A percentile compares a stretch with the other conserved stretches of the same genome.
Conservation (phyloP, 23 tunicate genomes). For the Ascidia mentula region DNA sequence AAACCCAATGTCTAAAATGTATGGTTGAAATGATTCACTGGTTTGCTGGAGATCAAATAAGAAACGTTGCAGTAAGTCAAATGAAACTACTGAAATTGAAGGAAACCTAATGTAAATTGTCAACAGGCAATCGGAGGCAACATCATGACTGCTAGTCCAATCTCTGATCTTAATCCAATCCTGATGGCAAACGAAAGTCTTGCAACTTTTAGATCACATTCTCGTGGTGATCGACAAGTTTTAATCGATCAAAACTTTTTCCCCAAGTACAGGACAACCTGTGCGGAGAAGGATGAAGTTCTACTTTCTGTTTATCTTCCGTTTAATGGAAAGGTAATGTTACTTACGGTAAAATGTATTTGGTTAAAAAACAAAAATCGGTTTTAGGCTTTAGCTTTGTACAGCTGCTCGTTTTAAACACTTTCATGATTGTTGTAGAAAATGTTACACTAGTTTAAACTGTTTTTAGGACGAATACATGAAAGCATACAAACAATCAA, state of each 20-base stretch:
- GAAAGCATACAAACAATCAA: slow-evolving; percentile 80
- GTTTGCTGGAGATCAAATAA: slow-evolving; percentile 95
- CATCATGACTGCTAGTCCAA: slow-evolving; percentile 95
- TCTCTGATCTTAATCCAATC: slow-evolving; percentile 95
- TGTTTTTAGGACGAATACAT: slow-evolving; percentile 65
- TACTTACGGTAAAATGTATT: too few relatives aligned
- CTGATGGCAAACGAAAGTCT: slow-evolving; percentile 63
- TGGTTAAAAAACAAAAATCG: too few relatives aligned
- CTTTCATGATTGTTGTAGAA: too few relatives aligned
- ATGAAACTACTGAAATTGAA: too few relatives aligned
- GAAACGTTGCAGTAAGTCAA: slow-evolving; percentile 93
- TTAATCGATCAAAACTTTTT: slow-evolving; percentile 84
- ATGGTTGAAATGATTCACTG: slow-evolving; percentile 74
- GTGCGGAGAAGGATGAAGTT: slow-evolving; percentile 44
- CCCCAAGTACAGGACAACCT: slow-evolving; percentile 86
- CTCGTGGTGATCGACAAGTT: slow-evolving; percentile 28
- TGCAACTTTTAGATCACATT: slow-evolving; percentile 40
- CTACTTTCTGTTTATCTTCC: slow-evolving; percentile 52
- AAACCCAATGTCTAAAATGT: slow-evolving; percentile 54
- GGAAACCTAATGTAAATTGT: too few relatives aligned
- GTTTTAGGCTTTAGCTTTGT: too few relatives aligned
- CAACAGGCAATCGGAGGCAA: slow-evolving; percentile 81
- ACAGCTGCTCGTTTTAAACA: too few relatives aligned
- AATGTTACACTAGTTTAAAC: too few relatives aligned
- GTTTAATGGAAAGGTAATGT: slow-evolving; percentile 21